Evolutionary conservation across 2,113 vertebrate genomes (phyloP), one percentile per base, ranked within the genome.

Genomic region (Calidris pugnax): DNA sequence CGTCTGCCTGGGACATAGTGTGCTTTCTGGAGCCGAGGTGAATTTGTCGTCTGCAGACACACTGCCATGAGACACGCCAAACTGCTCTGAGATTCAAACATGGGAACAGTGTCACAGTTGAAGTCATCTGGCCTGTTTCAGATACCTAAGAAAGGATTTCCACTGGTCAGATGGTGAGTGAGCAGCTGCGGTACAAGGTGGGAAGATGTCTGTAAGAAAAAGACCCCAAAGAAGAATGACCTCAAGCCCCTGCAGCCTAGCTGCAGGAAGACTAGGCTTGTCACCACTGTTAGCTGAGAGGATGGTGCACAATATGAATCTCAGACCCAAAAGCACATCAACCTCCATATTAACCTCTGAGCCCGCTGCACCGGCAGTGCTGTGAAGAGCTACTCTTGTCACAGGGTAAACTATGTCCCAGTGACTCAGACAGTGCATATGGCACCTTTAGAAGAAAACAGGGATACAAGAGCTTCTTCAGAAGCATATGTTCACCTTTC

Each of bases 401-500:
- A 60, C 62, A 51, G 53, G 33, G 28, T 76, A 79, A 92, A 60
- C 57, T 59, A 45, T 0, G 0, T 73, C 55, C 85, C 6, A 2
- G 37, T 90, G 94, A 95, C 63, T 96, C 95, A 97, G 88, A 91
- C 26, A 85, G 59, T 5, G 0, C 90, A 80, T 88, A 88, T 84
- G 90, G 88, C 67, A 80, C 85, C 73, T 92, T 83, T 23, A 77
- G 63, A 83, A 93, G 88, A 71, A 83, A 92, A 63, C 37, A 71
- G 50, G 45, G 79, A 80, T 66, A 47, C 1, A 0, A 71, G 92
- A 94, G 41, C 94, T 86, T 77, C 82, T 92, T 74, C 83, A 92
- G 80, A 92, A 97, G 20, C 94, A 92, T 96, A 95, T 96, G 95
- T 88, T 97, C 90, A 95, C 94, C 96, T 97, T 96, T 95, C 88